Conservation (phyloP, 2,797 vertebrate genomes). For the Vultur gryphus region DNA sequence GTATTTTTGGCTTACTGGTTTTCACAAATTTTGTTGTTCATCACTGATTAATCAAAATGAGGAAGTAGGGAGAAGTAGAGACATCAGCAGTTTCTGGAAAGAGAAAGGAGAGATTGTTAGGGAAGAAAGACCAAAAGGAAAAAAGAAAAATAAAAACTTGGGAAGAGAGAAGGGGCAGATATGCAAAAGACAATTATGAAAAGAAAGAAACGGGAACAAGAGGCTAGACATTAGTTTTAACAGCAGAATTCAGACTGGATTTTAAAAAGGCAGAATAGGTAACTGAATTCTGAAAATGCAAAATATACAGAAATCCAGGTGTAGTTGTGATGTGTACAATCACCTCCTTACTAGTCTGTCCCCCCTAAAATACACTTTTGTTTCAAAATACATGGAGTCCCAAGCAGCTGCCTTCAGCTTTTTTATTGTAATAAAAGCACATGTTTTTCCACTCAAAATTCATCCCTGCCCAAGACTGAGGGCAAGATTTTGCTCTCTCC, state of each 20-base stretch:
- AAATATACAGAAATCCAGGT: not conserved
- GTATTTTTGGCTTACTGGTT: not conserved
- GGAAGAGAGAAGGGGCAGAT: not conserved
- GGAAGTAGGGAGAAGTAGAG: not conserved
- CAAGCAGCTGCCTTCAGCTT: not conserved
- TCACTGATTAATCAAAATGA: not conserved
- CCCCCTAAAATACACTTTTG: not conserved
- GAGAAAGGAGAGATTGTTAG: not conserved
- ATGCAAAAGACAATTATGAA: not conserved
- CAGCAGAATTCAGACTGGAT: not conserved
- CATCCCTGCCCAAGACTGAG: not conserved
- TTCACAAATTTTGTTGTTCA: not conserved
- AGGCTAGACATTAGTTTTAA: not conserved
- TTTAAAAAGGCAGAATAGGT: not conserved
- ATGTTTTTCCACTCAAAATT: not conserved
- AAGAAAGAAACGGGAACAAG: not conserved
- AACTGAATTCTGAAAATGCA: not conserved
- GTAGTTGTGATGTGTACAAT: not conserved
- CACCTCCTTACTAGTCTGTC: not conserved
- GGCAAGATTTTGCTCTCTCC: not conserved
- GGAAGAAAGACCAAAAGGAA: not conserved
- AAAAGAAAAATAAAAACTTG: not conserved
- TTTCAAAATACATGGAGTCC: not conserved
- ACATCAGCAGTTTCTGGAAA: not conserved
- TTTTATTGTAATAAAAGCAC: not conserved